These are phyloP conservation scores for Brenthis ino DNA, from an alignment of 2,888 invertebrate genomes.

Conservation along the genomic window DNA sequence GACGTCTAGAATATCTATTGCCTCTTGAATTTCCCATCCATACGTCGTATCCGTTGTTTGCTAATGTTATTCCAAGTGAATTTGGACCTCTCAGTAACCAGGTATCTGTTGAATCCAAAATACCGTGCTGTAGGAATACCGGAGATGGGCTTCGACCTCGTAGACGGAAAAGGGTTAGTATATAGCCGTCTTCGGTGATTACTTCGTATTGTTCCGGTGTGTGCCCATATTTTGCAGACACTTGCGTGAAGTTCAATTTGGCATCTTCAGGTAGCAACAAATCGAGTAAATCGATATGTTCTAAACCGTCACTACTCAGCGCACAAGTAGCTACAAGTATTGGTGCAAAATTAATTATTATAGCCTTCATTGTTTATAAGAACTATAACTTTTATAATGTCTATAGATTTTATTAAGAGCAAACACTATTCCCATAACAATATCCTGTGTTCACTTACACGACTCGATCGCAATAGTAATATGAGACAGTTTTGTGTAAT, in stretches of 20 bases:
- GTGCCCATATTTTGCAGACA: constrained; percentile 43
- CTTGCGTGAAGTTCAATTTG: constrained; percentile 34
- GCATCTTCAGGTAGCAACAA: not conserved
- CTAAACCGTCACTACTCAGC: not conserved
- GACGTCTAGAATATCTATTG: constrained; percentile 80
- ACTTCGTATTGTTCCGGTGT: constrained; percentile 42
- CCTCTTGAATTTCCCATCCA: constrained; percentile 76
- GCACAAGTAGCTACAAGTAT: too few species aligned
- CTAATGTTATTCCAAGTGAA: constrained; percentile 46
- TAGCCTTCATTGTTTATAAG: too few species aligned
- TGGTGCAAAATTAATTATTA: too few species aligned
- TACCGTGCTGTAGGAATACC: constrained; percentile 47
- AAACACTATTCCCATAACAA: not conserved
- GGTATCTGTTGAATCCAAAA: constrained; percentile 47
- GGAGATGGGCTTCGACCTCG: constrained; percentile 43
- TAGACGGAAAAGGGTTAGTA: constrained; percentile 46
- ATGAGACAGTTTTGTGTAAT: constrained; percentile 8
- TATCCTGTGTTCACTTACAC: not conserved
- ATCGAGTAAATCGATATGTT: not conserved
- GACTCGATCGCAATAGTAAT: not conserved
- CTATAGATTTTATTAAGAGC: too few species aligned
- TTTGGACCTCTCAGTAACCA: constrained; percentile 48
- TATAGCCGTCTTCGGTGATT: constrained; percentile 52
- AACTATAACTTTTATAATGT: too few species aligned
- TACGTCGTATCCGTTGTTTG: constrained; percentile 52